Base-by-base conservation (phyloP, 2,888 invertebrate species). In the Tiliacea citrago region DNA sequence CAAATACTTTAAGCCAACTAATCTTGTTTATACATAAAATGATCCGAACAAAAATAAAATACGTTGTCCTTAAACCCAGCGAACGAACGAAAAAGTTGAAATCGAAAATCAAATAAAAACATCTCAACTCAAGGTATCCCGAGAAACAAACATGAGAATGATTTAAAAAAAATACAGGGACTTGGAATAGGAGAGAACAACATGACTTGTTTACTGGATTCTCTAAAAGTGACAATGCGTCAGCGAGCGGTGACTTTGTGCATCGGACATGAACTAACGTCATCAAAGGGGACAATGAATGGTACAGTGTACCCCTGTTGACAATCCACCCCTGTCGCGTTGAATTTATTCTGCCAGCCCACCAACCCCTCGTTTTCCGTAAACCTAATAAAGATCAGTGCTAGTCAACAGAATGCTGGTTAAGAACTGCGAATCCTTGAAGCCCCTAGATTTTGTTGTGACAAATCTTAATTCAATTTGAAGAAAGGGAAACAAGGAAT, bases 321-420 rank as follows among this genome's bases (percentile, higher is more conserved):
- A 90, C 92, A 89, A 85, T 88, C 88, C 82, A 85, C 90, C 92
- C 90, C 88, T 89, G 92, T 91, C 90, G 90, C 86, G 85, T 84
- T 88, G 90, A 91, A 92, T 94, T 93, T 93, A 93, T 93, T 92
- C 91, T 91, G 83, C 85, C 80, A 67, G 75, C 90, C 92, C 92
- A 83, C 84, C 82, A 68, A 73, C 90, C 92, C 92, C 90, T 90
- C 89, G 88, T 87, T 86, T 86, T 85, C 83, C 84, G 88, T 89
- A 92, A 93, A 94, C 93, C 91, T 92, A 94, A 94, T 94, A 94
- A 94, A 93, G 93, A 94, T 94, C 93, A 92, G 89, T 89, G 89
- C 88, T 89, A 90, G 88, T 86, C 88, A 88, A 88, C 89, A 91
- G 90, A 91, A 91, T 88, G 88, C 88, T 86, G 88, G 89, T 88